A percentile compares a stretch with the other conserved stretches of the same genome.
Evolutionary conservation across 1,140 invertebrate species (phyloP).

Genomic region (Drosophila ironensis): DNA sequence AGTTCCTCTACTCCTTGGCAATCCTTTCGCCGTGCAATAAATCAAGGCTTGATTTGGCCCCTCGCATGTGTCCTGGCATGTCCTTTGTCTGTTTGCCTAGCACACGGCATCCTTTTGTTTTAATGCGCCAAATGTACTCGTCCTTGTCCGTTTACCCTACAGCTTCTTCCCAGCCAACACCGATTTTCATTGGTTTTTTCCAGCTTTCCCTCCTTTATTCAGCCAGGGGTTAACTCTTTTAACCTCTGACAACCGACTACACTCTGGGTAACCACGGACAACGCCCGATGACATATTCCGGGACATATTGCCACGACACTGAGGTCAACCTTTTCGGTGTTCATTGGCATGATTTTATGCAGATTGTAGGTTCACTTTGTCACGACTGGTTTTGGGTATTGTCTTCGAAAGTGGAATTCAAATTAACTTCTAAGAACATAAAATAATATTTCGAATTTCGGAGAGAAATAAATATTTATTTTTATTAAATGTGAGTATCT

Average conservation of each 20-base stretch:
- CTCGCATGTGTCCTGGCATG: slow-evolving; percentile 50
- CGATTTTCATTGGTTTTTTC: slow-evolving; percentile 9
- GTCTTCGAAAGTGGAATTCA: no score
- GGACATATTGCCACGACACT: slow-evolving; percentile 71
- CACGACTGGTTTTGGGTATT: background rate
- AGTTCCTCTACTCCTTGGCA: slow-evolving; percentile 36
- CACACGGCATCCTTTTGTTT: slow-evolving; percentile 75
- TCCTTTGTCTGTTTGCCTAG: slow-evolving; percentile 73
- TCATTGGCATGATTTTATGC: slow-evolving; percentile 51
- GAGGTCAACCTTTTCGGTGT: slow-evolving; percentile 77
- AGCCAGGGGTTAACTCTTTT: slow-evolving; percentile 68
- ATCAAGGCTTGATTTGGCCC: slow-evolving; percentile 77
- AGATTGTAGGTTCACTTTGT: no score
- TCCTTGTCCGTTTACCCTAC: slow-evolving; percentile 31
- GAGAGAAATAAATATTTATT: no score
- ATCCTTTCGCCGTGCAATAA: slow-evolving; percentile 66
- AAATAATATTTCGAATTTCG: no score
- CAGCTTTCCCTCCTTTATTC: slow-evolving; percentile 38
- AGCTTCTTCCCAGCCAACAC: slow-evolving; percentile 2
- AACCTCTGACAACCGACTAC: slow-evolving; percentile 66
- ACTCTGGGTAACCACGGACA: slow-evolving; percentile 70
- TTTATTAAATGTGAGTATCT: no score
- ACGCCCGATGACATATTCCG: slow-evolving; percentile 58
- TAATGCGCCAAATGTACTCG: slow-evolving; percentile 75
- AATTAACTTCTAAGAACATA: no score